Conservation (phyloP, 2,113 vertebrate genomes). For the Dinomys branickii region DNA sequence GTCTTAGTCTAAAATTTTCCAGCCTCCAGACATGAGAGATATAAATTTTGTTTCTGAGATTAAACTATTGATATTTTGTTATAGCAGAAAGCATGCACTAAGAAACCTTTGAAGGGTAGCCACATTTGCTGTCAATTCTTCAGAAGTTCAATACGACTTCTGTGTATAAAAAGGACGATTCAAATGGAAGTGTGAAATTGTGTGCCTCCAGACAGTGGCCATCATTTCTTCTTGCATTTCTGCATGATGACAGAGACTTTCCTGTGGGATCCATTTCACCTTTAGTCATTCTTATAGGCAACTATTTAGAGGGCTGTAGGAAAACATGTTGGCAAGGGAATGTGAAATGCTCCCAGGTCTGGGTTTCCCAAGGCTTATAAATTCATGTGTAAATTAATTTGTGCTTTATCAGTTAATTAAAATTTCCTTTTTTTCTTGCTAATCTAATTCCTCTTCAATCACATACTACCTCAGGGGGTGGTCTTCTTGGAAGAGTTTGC, state of each 20-base stretch:
- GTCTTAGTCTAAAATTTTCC: not conserved
- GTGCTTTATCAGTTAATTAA: not conserved
- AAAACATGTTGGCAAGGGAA: not conserved
- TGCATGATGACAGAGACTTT: not conserved
- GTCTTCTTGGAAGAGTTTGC: not conserved
- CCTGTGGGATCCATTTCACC: not conserved
- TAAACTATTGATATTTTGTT: not conserved
- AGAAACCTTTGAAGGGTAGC: not conserved
- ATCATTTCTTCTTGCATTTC: not conserved
- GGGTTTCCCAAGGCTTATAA: not conserved
- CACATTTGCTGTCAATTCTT: not conserved
- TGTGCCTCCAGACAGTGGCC: not conserved
- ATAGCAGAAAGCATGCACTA: not conserved
- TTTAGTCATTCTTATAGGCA: not conserved
- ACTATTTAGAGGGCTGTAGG: not conserved
- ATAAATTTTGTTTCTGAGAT: not conserved
- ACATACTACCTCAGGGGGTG: not conserved
- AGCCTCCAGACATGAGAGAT: not conserved
- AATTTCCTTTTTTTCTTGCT: not conserved
- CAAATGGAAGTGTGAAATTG: not conserved
- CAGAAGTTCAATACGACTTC: not conserved
- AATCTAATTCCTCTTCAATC: not conserved
- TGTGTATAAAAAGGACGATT: not conserved
- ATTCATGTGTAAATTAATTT: not conserved
- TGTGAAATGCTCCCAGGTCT: not conserved